phyloP scores from a whole-genome alignment of 2,113 vertebrate genomes.

The Nothocercus nigrocapillus region DNA sequence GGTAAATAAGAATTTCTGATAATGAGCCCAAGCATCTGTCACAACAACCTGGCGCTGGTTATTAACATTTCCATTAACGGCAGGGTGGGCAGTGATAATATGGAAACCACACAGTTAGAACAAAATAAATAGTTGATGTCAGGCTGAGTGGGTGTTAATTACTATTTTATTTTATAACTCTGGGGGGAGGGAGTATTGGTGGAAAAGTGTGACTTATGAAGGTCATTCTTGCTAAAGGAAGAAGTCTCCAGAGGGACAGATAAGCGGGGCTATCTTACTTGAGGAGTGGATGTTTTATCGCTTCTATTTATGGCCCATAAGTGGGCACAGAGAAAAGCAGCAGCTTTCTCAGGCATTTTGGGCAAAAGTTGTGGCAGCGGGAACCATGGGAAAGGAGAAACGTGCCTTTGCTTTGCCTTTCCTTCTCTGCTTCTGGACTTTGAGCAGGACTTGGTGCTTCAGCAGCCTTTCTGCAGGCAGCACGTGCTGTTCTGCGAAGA shows the following conservation, averaged over 20 bases:
- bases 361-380: accelerated
- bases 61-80: conserved; percentile 88
- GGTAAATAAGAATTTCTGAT: conserved; percentile 92
- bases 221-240: conserved; percentile 51
- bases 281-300: neutral
- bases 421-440: neutral
- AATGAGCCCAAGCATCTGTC: conserved; percentile 88
- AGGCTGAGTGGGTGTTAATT: conserved; percentile 82
- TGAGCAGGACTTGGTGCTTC: neutral
- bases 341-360: neutral
- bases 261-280: neutral
- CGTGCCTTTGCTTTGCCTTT: neutral
- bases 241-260: conserved; percentile 39
- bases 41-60: conserved; percentile 84
- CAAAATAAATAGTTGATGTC: conserved; percentile 85
- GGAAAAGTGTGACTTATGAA: conserved; percentile 59
- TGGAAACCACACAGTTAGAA: conserved; percentile 80
- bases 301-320: neutral
- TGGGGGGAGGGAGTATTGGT: conserved; percentile 26
- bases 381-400: neutral
- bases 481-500: neutral
- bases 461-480: neutral
- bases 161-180: conserved; percentile 76
- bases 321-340: conserved; percentile 1
- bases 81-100: conserved; percentile 81